Evolutionary conservation across 2,797 vertebrate genomes (phyloP), one percentile per base, ranked within the genome.

Genomic region (Apogon hyalosoma): DNA sequence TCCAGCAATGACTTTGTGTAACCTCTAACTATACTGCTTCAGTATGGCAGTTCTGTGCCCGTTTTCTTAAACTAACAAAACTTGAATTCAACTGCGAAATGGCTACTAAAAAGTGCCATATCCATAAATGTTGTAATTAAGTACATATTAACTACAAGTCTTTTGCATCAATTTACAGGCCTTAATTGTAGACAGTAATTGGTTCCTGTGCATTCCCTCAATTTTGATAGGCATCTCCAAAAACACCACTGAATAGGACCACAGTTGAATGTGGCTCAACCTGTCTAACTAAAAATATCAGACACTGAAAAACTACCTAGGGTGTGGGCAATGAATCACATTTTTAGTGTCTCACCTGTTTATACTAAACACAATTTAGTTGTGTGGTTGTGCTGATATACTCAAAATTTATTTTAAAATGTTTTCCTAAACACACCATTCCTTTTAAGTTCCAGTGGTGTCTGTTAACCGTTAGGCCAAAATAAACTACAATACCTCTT

Each of bases 401-500:
- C 8, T 2, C 10, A 3, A 16, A 19, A 18, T 6, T 14, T 11
- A 1, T 4, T 4, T 11, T 40, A 8, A 4, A 24, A n/a, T 28
- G 1, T 0, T 19, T 52, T 43, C 13, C 14, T 49, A 2, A 28
- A 38, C 19, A 41, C 21, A 3, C 5, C 5, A 16, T 7, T 28
- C 10, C 16, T 62, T 39, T 41, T 11, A 33, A 10, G 41, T 6
- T 11, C 8, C 11, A 24, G 24, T 13, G 3, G 24, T 48, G 24
- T 11, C 12, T 59, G 42, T 28, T 28, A 28, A 28, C 24, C 1
- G 24, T 3, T 4, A 28, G 24, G 24, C 24, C 24, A 28, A 59
- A 61, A 64, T 31, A 5, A n/a, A 48, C 21, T 7, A 50, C 56
- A 24, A 79, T 95, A 99, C 97, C 97, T 99, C 97, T 93, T 99